These are phyloP conservation scores for Melinaea marsaeus DNA, from an alignment of 2,888 invertebrate genomes.

Conservation along the genomic window DNA sequence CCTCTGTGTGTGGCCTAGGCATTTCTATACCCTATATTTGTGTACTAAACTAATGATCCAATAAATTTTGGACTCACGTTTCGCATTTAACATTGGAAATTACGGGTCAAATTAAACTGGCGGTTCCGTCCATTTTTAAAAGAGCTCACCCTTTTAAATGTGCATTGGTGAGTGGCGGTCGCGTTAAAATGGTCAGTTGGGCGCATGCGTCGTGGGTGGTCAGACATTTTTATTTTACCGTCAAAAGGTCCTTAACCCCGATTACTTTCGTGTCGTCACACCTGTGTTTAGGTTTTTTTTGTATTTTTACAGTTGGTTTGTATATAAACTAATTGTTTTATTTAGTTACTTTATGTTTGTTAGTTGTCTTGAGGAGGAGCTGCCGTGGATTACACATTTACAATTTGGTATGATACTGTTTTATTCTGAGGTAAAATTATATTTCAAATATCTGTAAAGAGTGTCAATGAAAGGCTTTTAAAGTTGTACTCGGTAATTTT, in stretches of 20 bases:
- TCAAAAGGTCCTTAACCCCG: constrained; percentile 69
- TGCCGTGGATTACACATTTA: no score
- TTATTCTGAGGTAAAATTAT: no score
- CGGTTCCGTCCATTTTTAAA: constrained; percentile 10
- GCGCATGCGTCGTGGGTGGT: constrained; percentile 63
- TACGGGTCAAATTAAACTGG: constrained; percentile 15
- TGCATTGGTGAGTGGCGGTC: background rate
- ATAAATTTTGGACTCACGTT: constrained; percentile 9
- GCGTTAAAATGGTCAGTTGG: constrained; percentile 15
- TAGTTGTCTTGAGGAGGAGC: no score
- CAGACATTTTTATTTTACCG: constrained; percentile 62
- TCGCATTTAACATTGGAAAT: constrained; percentile 6
- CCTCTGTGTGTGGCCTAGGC: constrained; percentile 41
- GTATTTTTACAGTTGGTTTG: constrained; percentile 49
- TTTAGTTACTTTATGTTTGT: constrained; percentile 28
- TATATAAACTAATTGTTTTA: constrained; percentile 1
- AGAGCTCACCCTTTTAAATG: constrained; percentile 10
- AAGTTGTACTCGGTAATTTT: no score
- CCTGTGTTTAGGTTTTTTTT: constrained; percentile 47
- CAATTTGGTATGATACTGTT: no score
- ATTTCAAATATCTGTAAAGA: no score
- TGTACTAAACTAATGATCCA: constrained; percentile 20
- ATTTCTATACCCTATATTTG: constrained; percentile 29
- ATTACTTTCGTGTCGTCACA: constrained; percentile 51
- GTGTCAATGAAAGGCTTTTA: no score